Conservation (phyloP, 1,140 invertebrate genomes). For the Diachasma alloeum region DNA sequence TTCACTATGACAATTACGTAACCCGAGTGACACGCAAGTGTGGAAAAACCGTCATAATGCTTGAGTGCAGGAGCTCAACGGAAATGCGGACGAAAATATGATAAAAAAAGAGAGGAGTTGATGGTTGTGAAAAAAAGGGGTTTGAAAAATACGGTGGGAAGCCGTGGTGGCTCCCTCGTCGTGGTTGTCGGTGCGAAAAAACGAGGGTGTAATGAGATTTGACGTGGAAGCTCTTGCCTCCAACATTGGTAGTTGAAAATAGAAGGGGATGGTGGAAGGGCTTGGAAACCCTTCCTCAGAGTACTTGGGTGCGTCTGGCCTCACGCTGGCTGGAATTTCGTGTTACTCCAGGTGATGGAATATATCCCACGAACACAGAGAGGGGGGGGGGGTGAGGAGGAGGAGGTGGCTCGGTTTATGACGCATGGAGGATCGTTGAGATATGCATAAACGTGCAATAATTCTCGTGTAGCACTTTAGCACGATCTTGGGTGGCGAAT, state of each 20-base stretch:
- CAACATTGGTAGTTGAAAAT: slow-evolving; percentile 7
- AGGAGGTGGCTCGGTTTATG: background rate
- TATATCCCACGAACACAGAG: background rate
- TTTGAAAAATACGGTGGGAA: slow-evolving; percentile 34
- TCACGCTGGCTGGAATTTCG: background rate
- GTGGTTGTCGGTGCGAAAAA: slow-evolving; percentile 47
- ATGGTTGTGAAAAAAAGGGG: slow-evolving; percentile 6
- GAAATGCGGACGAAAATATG: background rate
- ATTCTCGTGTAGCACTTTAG: slow-evolving; percentile 47
- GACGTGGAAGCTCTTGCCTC: slow-evolving; percentile 47
- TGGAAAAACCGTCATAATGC: slow-evolving; percentile 19
- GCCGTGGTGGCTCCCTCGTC: slow-evolving; percentile 38
- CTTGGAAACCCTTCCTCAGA: slow-evolving; percentile 34
- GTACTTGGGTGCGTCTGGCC: slow-evolving; percentile 10
- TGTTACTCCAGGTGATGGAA: background rate
- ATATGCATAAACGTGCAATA: slow-evolving; percentile 55
- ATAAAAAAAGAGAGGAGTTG: background rate
- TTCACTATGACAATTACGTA: background rate
- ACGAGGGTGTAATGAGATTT: slow-evolving; percentile 56
- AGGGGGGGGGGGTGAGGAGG: no score
- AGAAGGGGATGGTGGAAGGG: slow-evolving; percentile 9
- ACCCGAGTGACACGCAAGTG: slow-evolving; percentile 1
- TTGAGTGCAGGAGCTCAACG: background rate
- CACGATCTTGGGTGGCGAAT: slow-evolving; percentile 36
- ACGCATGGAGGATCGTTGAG: slow-evolving; percentile 41